Percentiles rank a stretch among this genome's conserved stretches.
Evolutionary conservation across 2,888 invertebrate genomes (phyloP).

Genomic region (Drosophila nigricruria): DNA sequence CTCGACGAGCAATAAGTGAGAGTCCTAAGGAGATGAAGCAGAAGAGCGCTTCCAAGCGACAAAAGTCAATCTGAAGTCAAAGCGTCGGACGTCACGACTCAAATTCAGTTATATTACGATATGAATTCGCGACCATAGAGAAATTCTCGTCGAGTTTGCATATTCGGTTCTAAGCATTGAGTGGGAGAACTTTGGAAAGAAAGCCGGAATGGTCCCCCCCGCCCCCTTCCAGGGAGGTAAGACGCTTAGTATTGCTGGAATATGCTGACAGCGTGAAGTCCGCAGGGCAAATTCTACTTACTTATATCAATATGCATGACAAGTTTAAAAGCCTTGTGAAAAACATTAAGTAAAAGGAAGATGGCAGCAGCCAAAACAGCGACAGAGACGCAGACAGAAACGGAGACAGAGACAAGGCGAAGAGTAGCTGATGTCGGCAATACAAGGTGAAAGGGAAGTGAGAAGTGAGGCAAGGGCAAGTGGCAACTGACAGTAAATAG

Average conservation of each 20-base stretch:
- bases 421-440: background rate
- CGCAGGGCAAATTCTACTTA: conserved; percentile 63
- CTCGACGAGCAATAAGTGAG: background rate
- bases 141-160: conserved; percentile 49
- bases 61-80: conserved; percentile 53
- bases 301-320: conserved; percentile 77
- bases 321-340: conserved; percentile 68
- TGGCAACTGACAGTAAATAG: background rate
- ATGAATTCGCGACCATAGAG: conserved; percentile 47
- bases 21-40: background rate
- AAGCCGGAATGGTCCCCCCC: background rate
- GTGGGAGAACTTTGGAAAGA: background rate
- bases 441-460: background rate
- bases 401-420: background rate
- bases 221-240: too few relatives aligned
- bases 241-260: conserved; percentile 10
- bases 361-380: conserved; percentile 5
- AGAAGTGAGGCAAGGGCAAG: conserved; percentile 2
- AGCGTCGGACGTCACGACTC: conserved; percentile 11
- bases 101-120: conserved; percentile 70
- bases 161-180: conserved; percentile 33
- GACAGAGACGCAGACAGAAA: background rate
- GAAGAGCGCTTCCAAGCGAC: conserved; percentile 19
- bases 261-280: conserved; percentile 67
- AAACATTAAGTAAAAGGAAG: conserved; percentile 41